Conservation (phyloP, 2,797 vertebrate genomes). For the Spheniscus humboldti region DNA sequence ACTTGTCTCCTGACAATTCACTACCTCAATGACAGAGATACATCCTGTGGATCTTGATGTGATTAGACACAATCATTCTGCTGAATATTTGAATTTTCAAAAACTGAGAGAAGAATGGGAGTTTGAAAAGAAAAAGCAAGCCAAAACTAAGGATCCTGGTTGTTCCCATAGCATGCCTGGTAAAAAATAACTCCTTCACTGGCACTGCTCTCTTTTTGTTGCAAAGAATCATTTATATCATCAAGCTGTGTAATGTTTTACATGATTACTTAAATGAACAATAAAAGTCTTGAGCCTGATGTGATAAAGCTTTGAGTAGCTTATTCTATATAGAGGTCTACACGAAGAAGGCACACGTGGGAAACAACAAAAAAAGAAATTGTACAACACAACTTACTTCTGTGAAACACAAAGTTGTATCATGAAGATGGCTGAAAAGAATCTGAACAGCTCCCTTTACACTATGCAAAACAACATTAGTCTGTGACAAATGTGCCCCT, state of each 20-base stretch:
- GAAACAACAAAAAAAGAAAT: not conserved
- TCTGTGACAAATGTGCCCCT: slow-evolving; percentile 1
- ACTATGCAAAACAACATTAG: not conserved
- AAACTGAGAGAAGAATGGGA: not conserved
- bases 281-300: not conserved
- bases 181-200: not conserved
- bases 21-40: not conserved
- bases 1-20: not conserved
- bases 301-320: not conserved
- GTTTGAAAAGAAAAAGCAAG: not conserved
- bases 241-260: not conserved
- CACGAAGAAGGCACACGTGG: fast-evolving
- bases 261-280: not conserved
- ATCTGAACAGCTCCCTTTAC: not conserved
- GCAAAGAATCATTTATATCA: not conserved
- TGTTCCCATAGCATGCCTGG: not conserved
- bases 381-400: not conserved
- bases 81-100: not conserved
- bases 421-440: not conserved
- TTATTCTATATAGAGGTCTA: not conserved
- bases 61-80: not conserved
- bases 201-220: not conserved
- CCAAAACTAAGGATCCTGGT: not conserved
- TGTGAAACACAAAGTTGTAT: not conserved
- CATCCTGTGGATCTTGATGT: not conserved